These are phyloP conservation scores for Sebastolobus alascanus DNA, from an alignment of 2,797 vertebrate species.

Conservation along the genomic window DNA sequence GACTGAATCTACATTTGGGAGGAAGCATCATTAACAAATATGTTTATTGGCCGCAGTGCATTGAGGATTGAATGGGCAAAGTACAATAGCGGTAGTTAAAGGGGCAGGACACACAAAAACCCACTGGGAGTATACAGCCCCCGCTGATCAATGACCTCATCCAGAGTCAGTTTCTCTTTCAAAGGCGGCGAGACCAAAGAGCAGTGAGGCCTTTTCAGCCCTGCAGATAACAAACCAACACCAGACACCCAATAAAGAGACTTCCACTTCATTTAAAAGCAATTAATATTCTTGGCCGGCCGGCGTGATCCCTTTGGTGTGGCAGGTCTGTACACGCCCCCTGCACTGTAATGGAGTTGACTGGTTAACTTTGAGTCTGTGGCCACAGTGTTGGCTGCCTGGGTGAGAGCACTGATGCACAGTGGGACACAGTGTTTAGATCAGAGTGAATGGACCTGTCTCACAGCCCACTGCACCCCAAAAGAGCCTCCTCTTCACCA, in stretches of 20 bases:
- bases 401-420: conserved; percentile 87
- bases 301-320: conserved; percentile 86
- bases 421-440: conserved; percentile 84
- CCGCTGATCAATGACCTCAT: conserved; percentile 85
- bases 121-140: conserved; percentile 79
- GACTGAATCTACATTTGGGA: conserved; percentile 52
- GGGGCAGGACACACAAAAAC: conserved; percentile 81
- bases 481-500: conserved; percentile 79
- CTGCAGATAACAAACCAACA: conserved; percentile 88
- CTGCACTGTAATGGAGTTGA: conserved; percentile 86
- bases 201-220: conserved; percentile 81
- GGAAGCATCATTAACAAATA: conserved; percentile 77
- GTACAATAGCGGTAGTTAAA: conserved; percentile 82
- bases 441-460: conserved; percentile 84
- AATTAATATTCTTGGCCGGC: conserved; percentile 90
- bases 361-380: conserved; percentile 88
- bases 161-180: conserved; percentile 83
- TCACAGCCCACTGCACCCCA: conserved; percentile 87
- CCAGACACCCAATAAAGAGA: conserved; percentile 90
- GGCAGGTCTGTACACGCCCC: conserved; percentile 88
- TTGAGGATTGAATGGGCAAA: conserved; percentile 70
- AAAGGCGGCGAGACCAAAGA: conserved; percentile 88
- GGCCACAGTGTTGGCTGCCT: conserved; percentile 80
- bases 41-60: conserved; percentile 77
- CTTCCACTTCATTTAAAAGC: conserved; percentile 91